These are phyloP conservation scores for Philaenus spumarius DNA, from an alignment of 1,140 invertebrate genomes.

Conservation along the genomic window DNA sequence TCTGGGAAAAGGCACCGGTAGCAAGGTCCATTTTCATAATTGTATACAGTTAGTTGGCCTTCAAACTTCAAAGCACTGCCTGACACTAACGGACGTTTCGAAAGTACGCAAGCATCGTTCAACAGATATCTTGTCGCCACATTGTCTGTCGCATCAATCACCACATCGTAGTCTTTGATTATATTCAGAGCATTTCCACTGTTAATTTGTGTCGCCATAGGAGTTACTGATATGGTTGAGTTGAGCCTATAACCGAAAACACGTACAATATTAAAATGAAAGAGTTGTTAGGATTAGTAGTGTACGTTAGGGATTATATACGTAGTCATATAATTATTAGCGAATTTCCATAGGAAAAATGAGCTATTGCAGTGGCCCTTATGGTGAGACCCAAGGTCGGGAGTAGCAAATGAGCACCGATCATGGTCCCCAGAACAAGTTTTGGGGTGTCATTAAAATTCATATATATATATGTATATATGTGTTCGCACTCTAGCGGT, in stretches of 20 bases:
- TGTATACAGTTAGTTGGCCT: conserved; percentile 93
- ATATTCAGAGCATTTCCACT: conserved; percentile 76
- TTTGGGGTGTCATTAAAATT: too few species aligned
- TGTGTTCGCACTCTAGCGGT: too few species aligned
- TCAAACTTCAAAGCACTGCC: conserved; percentile 92
- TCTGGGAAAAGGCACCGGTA: conserved; percentile 92
- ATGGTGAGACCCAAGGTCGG: too few species aligned
- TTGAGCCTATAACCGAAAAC: conserved; percentile 56
- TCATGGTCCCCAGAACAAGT: too few species aligned
- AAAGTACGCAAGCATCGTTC: conserved; percentile 88
- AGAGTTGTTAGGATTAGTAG: background rate
- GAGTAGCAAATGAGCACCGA: too few species aligned
- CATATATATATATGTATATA: too few species aligned
- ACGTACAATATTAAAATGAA: background rate
- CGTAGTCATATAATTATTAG: too few species aligned
- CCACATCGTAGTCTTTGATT: conserved; percentile 71
- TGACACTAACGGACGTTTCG: conserved; percentile 72
- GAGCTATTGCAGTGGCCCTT: too few species aligned
- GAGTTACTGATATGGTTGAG: conserved; percentile 62
- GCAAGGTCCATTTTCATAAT: conserved; percentile 67
- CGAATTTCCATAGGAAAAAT: too few species aligned
- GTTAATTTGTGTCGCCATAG: conserved; percentile 60
- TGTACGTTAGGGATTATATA: too few species aligned
- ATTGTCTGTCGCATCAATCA: conserved; percentile 95
- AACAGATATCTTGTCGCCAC: conserved; percentile 90